Base-by-base conservation (phyloP, 2,888 invertebrate species). In the Incurvaria masculella region DNA sequence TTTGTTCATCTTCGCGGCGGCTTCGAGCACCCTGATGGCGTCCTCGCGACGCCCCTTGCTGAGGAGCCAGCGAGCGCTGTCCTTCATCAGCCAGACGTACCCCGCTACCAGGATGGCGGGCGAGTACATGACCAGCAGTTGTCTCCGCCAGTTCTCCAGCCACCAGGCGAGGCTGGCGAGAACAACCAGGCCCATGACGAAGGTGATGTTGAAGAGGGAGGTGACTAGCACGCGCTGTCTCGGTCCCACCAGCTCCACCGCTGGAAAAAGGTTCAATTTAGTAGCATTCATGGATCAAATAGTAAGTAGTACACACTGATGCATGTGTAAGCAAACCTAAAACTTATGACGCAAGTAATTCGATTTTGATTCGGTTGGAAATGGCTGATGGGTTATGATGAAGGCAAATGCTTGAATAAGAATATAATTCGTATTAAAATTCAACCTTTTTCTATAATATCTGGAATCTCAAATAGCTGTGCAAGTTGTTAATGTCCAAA, bases 11-110 rank as follows among this genome's bases (percentile, higher is more conserved):
- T 79, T 81, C 0, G 89, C 85, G 16, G 89, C 85, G 55, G 76
- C 81, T 44, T 80, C 79, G 6, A 89, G 66, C 2, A 87, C 83
- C 8, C 63, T 65, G 43, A 85, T 81, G 0, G 88, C 89, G 59
- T 86, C 82, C 14, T 85, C 82, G 53, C 81, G 72, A 57, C 83
- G 79, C 4, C 86, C 85, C 62, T 88, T 87, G 46, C 87, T 85
- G 23, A 91, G 69, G 4, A 91, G 78, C 92, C 92, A 93, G 57
- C 91, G 78, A 10, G 88, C 81, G 52, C 88, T 89, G 67, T 89
- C 89, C 5, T 89, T 89, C 60, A 88, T 78, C 50, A 88, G 68
- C 84, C 88, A 87, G 45, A 86, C 81, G 61, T 89, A 88, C n/a
- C 81, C 61, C 16, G 88, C 64, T 21, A 88, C 81, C 0, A 89